Conservation (phyloP, 35 echinoderm and acorn worm species). For the Lytechinus pictus region DNA sequence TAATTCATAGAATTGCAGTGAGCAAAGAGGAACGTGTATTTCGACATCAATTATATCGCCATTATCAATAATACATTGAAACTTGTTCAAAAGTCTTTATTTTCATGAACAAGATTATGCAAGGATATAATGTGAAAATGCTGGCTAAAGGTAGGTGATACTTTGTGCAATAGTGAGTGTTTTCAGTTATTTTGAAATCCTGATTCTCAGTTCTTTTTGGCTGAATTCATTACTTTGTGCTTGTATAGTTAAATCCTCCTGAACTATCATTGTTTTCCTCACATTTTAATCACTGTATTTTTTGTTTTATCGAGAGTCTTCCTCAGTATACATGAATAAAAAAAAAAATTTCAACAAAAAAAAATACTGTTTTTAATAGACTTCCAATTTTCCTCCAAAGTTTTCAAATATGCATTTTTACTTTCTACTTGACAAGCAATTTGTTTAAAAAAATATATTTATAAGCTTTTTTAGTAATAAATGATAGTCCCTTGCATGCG, state of each 20-base stretch:
- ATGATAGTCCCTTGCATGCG: not conserved
- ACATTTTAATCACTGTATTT: not conserved
- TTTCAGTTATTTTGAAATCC: not conserved
- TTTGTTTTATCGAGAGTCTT: not conserved
- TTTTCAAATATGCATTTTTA: not conserved
- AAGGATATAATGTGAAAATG: conserved; percentile 6
- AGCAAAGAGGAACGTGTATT: not conserved
- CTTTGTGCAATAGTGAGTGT: not conserved
- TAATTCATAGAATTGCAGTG: too few species aligned
- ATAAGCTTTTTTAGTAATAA: not conserved
- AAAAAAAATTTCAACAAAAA: too few species aligned
- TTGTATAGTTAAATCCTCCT: not conserved
- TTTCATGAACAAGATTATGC: not conserved
- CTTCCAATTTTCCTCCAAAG: not conserved
- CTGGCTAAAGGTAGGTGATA: not conserved
- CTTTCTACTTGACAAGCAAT: not conserved
- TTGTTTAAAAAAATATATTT: not conserved
- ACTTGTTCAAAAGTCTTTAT: not conserved
- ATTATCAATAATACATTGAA: not conserved
- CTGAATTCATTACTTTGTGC: not conserved
- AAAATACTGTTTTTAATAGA: not conserved
- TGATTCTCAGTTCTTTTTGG: not conserved
- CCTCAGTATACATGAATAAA: not conserved
- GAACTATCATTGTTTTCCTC: not conserved
- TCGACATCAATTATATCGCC: not conserved